phyloP scores from a whole-genome alignment of 2,113 vertebrate genomes.

The Nyctibius bracteatus region DNA sequence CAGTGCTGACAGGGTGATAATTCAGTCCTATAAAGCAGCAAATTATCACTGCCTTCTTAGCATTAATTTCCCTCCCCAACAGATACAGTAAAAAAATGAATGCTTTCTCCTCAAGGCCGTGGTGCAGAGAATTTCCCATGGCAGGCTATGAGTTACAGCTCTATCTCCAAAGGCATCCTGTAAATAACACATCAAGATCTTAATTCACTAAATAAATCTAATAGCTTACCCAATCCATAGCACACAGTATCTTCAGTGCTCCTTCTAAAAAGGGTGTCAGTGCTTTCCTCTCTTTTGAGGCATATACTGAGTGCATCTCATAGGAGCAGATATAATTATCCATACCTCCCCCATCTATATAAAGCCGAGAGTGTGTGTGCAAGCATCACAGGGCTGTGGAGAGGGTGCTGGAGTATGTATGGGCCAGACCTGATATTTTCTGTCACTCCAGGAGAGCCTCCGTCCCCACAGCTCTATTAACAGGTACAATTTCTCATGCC shows the following conservation, averaged over 20 bases:
- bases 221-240: background rate
- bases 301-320: background rate
- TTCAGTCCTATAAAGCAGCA: conserved; percentile 40
- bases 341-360: background rate
- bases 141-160: conserved; percentile 56
- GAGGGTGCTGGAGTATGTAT: background rate
- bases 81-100: conserved; percentile 42
- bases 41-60: conserved; percentile 47
- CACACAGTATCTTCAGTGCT: background rate
- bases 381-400: background rate
- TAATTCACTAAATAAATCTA: conserved; percentile 26
- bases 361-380: background rate
- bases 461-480: background rate
- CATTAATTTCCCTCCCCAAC: conserved; percentile 25
- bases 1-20: background rate
- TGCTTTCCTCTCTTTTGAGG: background rate
- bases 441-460: background rate
- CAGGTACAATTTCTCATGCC: background rate
- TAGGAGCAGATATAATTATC: background rate
- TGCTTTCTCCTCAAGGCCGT: conserved; percentile 47
- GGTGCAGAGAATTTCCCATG: background rate
- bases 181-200: conserved; percentile 28
- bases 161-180: conserved; percentile 47
- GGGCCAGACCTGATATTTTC: background rate
- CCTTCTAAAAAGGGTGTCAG: background rate